Evolutionary conservation across 2,113 vertebrate genomes (phyloP).

Genomic region (Siniperca knerii): DNA sequence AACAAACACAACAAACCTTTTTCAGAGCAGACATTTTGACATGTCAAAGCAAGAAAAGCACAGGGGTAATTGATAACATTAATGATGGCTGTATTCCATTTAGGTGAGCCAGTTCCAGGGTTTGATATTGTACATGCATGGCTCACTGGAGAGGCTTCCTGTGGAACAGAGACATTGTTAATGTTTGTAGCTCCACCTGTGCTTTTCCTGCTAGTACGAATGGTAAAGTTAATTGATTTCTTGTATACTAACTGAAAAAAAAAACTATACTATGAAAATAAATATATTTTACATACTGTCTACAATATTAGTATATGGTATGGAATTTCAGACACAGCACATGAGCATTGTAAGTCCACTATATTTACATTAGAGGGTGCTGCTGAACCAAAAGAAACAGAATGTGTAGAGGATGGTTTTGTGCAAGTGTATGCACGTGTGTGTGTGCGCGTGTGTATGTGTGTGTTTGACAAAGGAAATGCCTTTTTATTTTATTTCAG

Average conservation of each 20-base stretch:
- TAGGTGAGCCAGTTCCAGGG: background rate
- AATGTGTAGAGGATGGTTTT: background rate
- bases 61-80: background rate
- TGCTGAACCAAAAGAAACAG: constrained; percentile 20
- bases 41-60: background rate
- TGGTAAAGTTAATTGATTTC: background rate
- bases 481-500: background rate
- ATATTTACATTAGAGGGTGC: constrained; percentile 48
- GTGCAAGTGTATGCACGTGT: background rate
- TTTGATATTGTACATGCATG: background rate
- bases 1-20: no score
- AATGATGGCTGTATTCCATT: background rate
- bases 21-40: background rate
- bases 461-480: background rate
- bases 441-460: background rate
- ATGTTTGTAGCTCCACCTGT: background rate
- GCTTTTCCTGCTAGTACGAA: background rate
- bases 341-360: background rate
- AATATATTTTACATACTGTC: background rate
- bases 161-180: background rate
- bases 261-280: background rate
- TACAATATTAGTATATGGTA: background rate
- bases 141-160: background rate
- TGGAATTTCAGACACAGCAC: background rate
- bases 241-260: background rate